phyloP scores from a whole-genome alignment of 1,140 invertebrate genomes.

The Pararge aegeria region DNA sequence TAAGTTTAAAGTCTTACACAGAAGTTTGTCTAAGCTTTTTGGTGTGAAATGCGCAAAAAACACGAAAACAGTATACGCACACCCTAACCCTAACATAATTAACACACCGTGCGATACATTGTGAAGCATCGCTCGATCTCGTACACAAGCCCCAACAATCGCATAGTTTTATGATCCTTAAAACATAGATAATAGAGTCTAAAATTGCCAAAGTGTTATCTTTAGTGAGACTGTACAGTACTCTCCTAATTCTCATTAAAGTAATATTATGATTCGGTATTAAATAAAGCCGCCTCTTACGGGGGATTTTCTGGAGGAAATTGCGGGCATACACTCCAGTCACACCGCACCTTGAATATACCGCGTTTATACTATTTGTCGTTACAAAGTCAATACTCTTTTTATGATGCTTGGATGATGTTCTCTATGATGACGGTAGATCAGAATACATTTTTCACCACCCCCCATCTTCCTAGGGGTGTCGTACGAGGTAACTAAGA shows the following conservation, averaged over 20 bases:
- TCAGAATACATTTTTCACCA: too few relatives aligned
- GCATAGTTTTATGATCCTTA: background rate
- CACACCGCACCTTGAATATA: background rate
- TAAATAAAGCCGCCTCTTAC: slow-evolving; percentile 19
- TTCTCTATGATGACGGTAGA: too few relatives aligned
- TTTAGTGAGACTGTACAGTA: background rate
- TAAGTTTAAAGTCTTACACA: too few relatives aligned
- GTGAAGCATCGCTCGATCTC: background rate
- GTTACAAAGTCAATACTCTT: background rate
- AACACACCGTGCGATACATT: slow-evolving; percentile 1
- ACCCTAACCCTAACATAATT: background rate
- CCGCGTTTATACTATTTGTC: background rate
- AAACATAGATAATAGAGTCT: background rate
- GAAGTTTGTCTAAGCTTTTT: too few relatives aligned
- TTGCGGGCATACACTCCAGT: background rate
- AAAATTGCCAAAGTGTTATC: background rate
- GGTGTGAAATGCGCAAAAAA: background rate
- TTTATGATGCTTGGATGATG: background rate
- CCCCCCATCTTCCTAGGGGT: too few relatives aligned
- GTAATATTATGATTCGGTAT: slow-evolving; percentile 30
- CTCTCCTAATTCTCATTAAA: slow-evolving; percentile 15
- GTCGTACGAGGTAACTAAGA: too few relatives aligned
- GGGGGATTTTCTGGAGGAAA: background rate
- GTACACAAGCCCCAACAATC: background rate
- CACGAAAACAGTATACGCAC: background rate